phyloP scores from a whole-genome alignment of 1,140 invertebrate species.

The Eumaeus atala region DNA sequence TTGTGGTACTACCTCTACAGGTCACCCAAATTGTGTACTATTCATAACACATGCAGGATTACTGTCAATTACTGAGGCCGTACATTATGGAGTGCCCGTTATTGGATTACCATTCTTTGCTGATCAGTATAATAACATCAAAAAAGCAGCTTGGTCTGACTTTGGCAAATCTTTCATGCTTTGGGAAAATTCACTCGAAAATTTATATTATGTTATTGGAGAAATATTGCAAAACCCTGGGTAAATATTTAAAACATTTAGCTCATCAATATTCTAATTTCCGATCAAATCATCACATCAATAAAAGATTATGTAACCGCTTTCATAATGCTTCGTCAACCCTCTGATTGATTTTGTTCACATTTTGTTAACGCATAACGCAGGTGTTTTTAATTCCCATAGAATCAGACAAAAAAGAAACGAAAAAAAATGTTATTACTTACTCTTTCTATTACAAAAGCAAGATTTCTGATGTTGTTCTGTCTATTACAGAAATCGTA shows the following conservation, averaged over 20 bases:
- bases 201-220: not conserved
- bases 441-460: not conserved
- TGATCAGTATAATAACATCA: conserved; percentile 75
- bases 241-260: not conserved
- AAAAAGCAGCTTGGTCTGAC: conserved; percentile 47
- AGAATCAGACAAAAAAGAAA: not conserved
- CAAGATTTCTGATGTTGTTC: no score
- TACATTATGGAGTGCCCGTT: conserved; percentile 59
- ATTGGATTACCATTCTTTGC: conserved; percentile 79
- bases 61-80: conserved; percentile 78
- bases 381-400: no score
- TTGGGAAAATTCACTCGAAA: not conserved
- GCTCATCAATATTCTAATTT: not conserved
- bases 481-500: no score
- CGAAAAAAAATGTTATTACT: not conserved
- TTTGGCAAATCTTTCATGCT: conserved; percentile 31
- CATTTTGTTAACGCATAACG: no score
- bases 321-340: no score
- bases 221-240: not conserved
- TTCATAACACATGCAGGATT: conserved; percentile 82
- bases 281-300: not conserved
- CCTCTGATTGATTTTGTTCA: no score
- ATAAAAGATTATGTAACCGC: no score
- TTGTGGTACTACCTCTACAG: conserved; percentile 20
- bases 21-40: conserved; percentile 32